Conservation (phyloP, 2,888 invertebrate species). For the Amiota communis region DNA sequence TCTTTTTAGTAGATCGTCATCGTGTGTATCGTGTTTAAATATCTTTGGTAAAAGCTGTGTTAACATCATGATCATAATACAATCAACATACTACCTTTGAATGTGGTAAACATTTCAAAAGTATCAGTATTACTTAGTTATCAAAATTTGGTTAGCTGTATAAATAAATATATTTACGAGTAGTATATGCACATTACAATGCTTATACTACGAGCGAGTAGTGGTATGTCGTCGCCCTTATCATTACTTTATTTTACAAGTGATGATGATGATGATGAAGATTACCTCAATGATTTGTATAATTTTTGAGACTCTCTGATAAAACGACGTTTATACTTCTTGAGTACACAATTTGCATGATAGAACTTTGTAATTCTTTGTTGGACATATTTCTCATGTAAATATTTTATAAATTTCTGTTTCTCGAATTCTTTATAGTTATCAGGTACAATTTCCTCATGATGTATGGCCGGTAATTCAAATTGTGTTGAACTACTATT, state of each 20-base stretch:
- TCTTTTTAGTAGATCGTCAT: no score
- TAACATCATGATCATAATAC: neutral
- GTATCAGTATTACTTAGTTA: no score
- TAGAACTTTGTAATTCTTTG: conserved; percentile 66
- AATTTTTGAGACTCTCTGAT: conserved; percentile 44
- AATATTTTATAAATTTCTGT: conserved; percentile 70
- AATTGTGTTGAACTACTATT: neutral
- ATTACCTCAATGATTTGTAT: neutral
- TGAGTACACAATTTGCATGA: conserved; percentile 69
- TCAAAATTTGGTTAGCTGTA: no score
- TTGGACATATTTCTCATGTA: conserved; percentile 71
- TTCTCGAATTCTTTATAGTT: conserved; percentile 61
- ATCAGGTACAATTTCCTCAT: conserved; percentile 71
- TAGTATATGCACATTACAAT: no score
- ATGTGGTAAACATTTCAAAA: no score
- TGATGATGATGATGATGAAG: neutral
- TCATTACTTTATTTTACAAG: neutral
- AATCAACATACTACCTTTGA: no score
- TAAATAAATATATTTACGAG: no score
- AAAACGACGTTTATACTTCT: conserved; percentile 65
- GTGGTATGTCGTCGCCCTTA: no score
- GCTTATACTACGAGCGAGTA: no score
- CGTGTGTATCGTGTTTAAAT: neutral
- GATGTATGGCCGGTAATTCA: conserved; percentile 64
- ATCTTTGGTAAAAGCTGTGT: conserved; percentile 48